Evolutionary conservation across 2,888 invertebrate genomes (phyloP).

Genomic region (Hirtodrosophila duncani): DNA sequence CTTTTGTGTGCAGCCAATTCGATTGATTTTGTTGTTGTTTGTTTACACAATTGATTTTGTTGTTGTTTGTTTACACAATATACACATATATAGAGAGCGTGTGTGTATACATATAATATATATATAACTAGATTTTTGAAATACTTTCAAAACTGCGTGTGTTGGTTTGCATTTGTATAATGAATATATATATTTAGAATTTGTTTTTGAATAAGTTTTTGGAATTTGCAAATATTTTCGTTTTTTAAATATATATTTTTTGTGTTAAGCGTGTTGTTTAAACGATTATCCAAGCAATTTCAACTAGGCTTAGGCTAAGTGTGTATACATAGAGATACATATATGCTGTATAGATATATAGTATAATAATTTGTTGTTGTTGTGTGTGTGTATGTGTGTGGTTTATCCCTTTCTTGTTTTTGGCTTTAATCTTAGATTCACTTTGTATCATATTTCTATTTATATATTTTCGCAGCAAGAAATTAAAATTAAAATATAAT

Average conservation of each 20-base stretch:
- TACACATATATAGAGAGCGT: slow-evolving; percentile 39
- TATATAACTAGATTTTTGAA: slow-evolving; percentile 46
- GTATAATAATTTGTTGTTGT: slow-evolving; percentile 31
- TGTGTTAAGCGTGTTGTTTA: slow-evolving; percentile 50
- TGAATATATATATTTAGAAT: slow-evolving; percentile 8
- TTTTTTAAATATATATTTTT: slow-evolving; percentile 8
- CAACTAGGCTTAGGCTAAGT: slow-evolving; percentile 45
- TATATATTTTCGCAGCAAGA: slow-evolving; percentile 43
- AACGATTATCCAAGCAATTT: slow-evolving; percentile 70
- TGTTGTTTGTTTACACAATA: slow-evolving; percentile 52
- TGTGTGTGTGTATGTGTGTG: not conserved
- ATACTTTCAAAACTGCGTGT: slow-evolving; percentile 64
- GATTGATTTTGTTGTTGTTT: slow-evolving; percentile 55
- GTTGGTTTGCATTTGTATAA: slow-evolving; percentile 35
- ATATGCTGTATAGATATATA: slow-evolving; percentile 29
- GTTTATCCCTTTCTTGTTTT: slow-evolving; percentile 47
- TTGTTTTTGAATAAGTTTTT: slow-evolving; percentile 21
- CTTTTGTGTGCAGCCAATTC: slow-evolving; percentile 53
- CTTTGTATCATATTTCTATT: slow-evolving; percentile 39
- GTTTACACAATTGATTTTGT: slow-evolving; percentile 29
- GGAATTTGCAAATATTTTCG: slow-evolving; percentile 29
- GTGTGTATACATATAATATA: slow-evolving; percentile 50
- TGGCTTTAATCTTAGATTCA: slow-evolving; percentile 68
- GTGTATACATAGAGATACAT: slow-evolving; percentile 26
- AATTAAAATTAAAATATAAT: slow-evolving; percentile 28